Evolutionary conservation across 2,113 vertebrate species (phyloP), one percentile per base, ranked within the genome.

Genomic region (Sminthopsis crassicaudata): DNA sequence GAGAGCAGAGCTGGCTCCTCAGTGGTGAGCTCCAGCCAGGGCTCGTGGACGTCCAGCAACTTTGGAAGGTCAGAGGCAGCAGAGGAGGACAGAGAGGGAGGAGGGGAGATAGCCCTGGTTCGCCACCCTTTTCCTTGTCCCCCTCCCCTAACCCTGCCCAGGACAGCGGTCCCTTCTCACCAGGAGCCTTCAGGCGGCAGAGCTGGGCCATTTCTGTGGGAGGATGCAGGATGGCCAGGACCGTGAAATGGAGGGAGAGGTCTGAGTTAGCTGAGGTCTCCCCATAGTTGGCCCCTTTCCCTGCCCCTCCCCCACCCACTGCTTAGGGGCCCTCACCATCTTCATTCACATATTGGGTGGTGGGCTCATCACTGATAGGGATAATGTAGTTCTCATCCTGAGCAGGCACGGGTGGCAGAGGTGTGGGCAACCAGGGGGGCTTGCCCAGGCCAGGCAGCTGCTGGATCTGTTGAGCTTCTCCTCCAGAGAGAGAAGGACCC

Each of bases 301-400:
- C n/a, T 6, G 0, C 24, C 23, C 52, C 0, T 0, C 26, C 0
- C 14, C 50, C 9, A 9, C 50, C 6, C 25, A 19, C 2, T 51
- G 93, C 42, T 55, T 19, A 84, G n/a, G 27, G 10, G 46, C 89
- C 6, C 89, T 90, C 14, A 97, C 97, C 96, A 0, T 96, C 91
- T n/a, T 88, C 90, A 0, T 97, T 97, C 95, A 89, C n/a, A 0
- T 97, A 98, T n/a, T 93, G 91, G 2, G 54, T 46, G 16, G 55
- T 46, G 0, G 93, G 91, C 53, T 10, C 0, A 0, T 97, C 96
- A 0, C 0, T 94, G 22, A 95, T 97, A 92, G 97, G 97, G 16
- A 60, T 97, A 54, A 97, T 91, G 0, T 97, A 98, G 92, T 96
- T 93, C 89, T 97, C 95, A 0, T 97, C 95, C 22, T 94, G 84